Percentiles rank a stretch among this genome's conserved stretches.
These are phyloP conservation scores for Rhagoletis pomonella DNA, from an alignment of 1,140 invertebrate species.

Conservation along the genomic window DNA sequence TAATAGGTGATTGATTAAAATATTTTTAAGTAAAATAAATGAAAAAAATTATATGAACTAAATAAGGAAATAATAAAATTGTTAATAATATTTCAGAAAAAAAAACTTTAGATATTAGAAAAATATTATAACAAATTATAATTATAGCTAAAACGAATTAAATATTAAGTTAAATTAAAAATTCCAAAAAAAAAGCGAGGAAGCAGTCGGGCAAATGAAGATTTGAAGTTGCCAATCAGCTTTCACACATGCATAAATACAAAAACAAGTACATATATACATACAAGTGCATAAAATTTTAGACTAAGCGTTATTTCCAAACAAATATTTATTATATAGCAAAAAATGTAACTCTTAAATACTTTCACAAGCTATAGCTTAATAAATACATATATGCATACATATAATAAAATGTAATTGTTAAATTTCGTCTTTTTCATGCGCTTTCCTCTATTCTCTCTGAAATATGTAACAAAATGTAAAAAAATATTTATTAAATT, in stretches of 20 bases:
- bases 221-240: constrained; percentile 32
- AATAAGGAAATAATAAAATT: constrained; percentile 29
- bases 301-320: constrained; percentile 36
- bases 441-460: constrained; percentile 46
- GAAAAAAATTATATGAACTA: constrained; percentile 17
- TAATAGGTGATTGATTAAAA: constrained; percentile 25
- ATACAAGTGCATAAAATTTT: constrained; percentile 15
- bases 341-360: constrained; percentile 48
- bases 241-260: constrained; percentile 1
- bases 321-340: constrained; percentile 28
- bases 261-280: background rate
- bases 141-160: constrained; percentile 36
- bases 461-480: constrained; percentile 41
- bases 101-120: constrained; percentile 27
- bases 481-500: constrained; percentile 42
- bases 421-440: constrained; percentile 40
- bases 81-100: background rate
- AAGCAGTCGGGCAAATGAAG: background rate
- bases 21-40: constrained; percentile 44
- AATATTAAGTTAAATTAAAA: constrained; percentile 36
- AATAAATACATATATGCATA: constrained; percentile 44
- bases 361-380: constrained; percentile 48
- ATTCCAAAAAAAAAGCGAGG: background rate
- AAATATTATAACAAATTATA: background rate
- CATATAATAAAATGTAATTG: constrained; percentile 36